Conservation (phyloP, 2,888 invertebrate genomes). For the Pardosa pseudoannulata region DNA sequence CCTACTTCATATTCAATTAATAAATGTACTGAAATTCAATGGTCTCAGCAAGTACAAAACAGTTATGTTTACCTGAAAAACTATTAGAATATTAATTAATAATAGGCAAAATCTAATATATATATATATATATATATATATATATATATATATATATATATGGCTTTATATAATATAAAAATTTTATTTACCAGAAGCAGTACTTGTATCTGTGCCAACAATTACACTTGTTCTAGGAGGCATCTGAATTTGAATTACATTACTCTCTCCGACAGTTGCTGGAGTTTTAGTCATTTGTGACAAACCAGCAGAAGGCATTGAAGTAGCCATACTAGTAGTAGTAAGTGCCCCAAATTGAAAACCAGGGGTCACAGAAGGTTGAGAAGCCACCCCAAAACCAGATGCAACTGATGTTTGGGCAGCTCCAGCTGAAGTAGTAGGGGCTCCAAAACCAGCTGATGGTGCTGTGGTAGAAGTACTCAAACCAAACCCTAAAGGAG, state of each 20-base stretch:
- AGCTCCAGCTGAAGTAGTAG: constrained; percentile 5
- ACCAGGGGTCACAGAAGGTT: not conserved
- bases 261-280: constrained; percentile 16
- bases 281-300: not conserved
- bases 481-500: constrained; percentile 11
- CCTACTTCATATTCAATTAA: no score
- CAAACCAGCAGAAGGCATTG: not conserved
- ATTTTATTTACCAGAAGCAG: not conserved
- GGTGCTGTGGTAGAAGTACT: not conserved
- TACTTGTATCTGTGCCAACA: constrained; percentile 22
- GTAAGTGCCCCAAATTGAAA: constrained; percentile 20
- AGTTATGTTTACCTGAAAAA: no score
- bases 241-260: constrained; percentile 31
- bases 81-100: no score
- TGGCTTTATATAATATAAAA: no score
- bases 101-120: no score
- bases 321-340: not conserved
- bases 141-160: no score
- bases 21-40: no score
- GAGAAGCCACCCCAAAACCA: not conserved
- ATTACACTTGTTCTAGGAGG: constrained; percentile 16
- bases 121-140: no score
- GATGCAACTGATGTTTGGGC: not conserved
- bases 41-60: no score
- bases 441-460: constrained; percentile 13